Base-by-base conservation (phyloP, 2,113 vertebrate genomes). In the Sylvia atricapilla region DNA sequence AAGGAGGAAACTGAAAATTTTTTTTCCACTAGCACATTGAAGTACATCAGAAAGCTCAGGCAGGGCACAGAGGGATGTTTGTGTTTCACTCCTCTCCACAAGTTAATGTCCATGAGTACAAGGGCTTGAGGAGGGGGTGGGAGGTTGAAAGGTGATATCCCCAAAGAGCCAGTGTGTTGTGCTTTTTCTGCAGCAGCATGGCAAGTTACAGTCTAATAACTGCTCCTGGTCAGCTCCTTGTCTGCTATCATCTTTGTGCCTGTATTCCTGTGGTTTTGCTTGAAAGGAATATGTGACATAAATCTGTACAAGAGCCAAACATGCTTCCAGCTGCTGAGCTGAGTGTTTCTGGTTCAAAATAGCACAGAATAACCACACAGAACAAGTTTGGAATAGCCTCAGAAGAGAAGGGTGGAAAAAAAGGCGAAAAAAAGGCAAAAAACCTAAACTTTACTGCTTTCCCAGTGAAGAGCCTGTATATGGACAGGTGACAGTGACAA, bases 251-350 rank as follows among this genome's bases (percentile, higher is more conserved):
- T 82, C 84, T 55, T 72, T 12, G 19, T 0, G 8, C 60, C 35
- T 89, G 39, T 64, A 41, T 87, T 95, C 82, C 73, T 89, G 87
- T 44, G 87, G 92, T 85, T 95, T 93, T 76, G 63, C 70, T 91
- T 93, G 74, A 89, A 86, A 94, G 43, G 52, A 80, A 69, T 59
- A 84, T 4, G 10, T 59, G 53, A 88, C 66, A 69, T 50, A 96
- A 88, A 96, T 77, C 82, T 79, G 35, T 49, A 72, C 52, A 75
- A 89, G 67, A 68, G 60, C 64, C 66, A 91, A 80, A 70, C 25
- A 53, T 74, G 23, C 46, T 79, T 64, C 73, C 55, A 92, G 0
- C 44, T 74, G 49, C 88, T 93, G 39, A 91, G 35, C 43, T 80
- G 79, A 74, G 20, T 74, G 60, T 84, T 91, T 91, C 87, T 82